Base-by-base conservation (phyloP, 2,888 invertebrate species). In the Dicranocentrus wangi region DNA sequence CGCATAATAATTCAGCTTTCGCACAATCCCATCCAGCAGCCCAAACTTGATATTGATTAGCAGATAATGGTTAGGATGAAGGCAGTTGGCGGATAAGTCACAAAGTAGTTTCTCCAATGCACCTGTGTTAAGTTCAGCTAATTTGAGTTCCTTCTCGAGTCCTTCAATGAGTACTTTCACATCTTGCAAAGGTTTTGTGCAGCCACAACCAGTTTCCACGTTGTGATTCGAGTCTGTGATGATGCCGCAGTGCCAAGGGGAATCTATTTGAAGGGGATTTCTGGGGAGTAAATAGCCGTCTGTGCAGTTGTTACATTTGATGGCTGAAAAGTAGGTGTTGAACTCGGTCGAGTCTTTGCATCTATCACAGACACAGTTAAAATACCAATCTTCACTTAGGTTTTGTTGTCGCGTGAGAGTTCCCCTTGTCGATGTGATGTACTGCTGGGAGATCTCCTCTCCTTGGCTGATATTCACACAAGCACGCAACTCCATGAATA, bases 301-400 rank as follows among this genome's bases (percentile, higher is more conserved):
- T 0, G 53, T 0, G 43, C 82, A 82, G 53, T 72, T 72, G 2
- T 19, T 21, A 51, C 83, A 83, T 69, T 82, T 82, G 13, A 82
- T 23, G 23, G 75, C 82, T 0, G 82, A 82, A 47, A 82, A 80
- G 42, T 66, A 82, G 1, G 83, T 83, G 7, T 70, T 70, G 15
- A 73, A 42, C 39, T 83, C 83, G 1, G 81, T 76, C 1, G 71
- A 61, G 43, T 83, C 83, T n/a, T 2, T 53, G 65, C 83, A 83
- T 61, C 81, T 70, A 17, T 78, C 58, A 66, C 83, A 83, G n/a
- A n/a, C 2, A 39, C 83, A 83, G 27, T 75, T 51, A 55, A 83
- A 83, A 60, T 72, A 83, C 83, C 83, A 83, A 19, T 81, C 79
- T 70, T 81, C 77, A 28, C 21, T n/a, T 3, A 83, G 47, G 21